Conservation (phyloP, 2,888 invertebrate genomes). For the Tuberolachnus salignus region DNA sequence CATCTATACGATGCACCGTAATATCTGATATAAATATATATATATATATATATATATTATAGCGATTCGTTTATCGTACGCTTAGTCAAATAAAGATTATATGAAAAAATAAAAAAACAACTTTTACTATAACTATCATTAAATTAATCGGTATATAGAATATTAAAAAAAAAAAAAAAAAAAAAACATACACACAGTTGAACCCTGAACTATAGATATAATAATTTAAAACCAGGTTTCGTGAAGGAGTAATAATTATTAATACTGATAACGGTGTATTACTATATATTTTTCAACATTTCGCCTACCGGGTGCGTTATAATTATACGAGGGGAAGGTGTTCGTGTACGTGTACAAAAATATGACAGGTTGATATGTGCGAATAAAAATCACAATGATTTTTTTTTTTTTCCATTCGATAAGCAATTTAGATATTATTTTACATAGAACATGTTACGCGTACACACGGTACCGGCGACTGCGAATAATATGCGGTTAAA, state of each 20-base stretch:
- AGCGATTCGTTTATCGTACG: background rate
- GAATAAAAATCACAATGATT: background rate
- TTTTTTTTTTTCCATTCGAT: constrained; percentile 6
- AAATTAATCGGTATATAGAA: constrained; percentile 13
- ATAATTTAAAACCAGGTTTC: constrained; percentile 5
- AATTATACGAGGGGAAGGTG: background rate
- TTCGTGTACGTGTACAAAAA: background rate
- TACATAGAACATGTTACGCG: background rate
- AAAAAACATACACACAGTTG: too few species aligned
- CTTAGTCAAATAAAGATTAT: background rate
- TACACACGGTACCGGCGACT: background rate
- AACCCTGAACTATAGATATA: background rate
- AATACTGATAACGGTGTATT: constrained; percentile 1
- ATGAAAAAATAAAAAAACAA: constrained; percentile 10
- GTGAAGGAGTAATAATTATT: background rate
- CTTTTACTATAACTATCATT: constrained; percentile 18
- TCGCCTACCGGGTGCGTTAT: constrained; percentile 15
- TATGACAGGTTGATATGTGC: background rate
- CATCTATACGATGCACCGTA: too few species aligned
- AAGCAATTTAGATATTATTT: constrained; percentile 3
- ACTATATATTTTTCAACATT: constrained; percentile 4
- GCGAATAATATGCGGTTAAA: background rate
- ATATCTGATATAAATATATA: too few species aligned
- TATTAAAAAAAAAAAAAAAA: background rate
- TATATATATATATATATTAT: too few species aligned